Evolutionary conservation across 35 echinoderm and acorn worm species (phyloP).

Genomic region (Anneissia japonica): DNA sequence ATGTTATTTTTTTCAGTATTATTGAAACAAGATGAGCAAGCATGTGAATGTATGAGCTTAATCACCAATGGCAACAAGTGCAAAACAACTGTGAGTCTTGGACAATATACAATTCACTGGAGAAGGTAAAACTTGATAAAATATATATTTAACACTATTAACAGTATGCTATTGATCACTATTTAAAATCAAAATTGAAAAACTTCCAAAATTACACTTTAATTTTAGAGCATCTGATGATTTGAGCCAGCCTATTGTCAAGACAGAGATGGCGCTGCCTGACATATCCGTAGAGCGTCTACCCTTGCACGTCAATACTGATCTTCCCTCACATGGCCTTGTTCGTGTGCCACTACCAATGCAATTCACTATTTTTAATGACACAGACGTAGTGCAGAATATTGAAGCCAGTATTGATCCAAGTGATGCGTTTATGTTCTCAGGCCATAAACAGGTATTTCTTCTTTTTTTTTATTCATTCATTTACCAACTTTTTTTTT

Average conservation of each 20-base stretch:
- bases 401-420: slow-evolving; percentile 77
- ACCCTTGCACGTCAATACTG: slow-evolving; percentile 65
- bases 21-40: slow-evolving; percentile 71
- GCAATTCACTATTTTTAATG: slow-evolving; percentile 61
- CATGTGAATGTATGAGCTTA: slow-evolving; percentile 84
- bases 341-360: slow-evolving; percentile 62
- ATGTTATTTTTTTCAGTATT: slow-evolving; percentile 48
- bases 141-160: too few relatives aligned
- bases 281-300: slow-evolving; percentile 65
- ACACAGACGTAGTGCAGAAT: slow-evolving; percentile 69
- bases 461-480: background rate
- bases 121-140: too few relatives aligned
- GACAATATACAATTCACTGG: slow-evolving; percentile 77
- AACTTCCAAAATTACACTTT: background rate
- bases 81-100: slow-evolving; percentile 59
- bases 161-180: too few relatives aligned
- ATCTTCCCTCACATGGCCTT: slow-evolving; percentile 73
- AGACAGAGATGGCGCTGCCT: slow-evolving; percentile 77
- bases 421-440: slow-evolving; percentile 94
- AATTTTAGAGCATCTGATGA: background rate
- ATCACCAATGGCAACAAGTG: slow-evolving; percentile 33
- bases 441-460: slow-evolving; percentile 92
- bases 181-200: too few relatives aligned
- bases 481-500: background rate
- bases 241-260: slow-evolving; percentile 51